phyloP scores from a whole-genome alignment of 1,140 invertebrate species.

The Bombus haemorrhoidalis region DNA sequence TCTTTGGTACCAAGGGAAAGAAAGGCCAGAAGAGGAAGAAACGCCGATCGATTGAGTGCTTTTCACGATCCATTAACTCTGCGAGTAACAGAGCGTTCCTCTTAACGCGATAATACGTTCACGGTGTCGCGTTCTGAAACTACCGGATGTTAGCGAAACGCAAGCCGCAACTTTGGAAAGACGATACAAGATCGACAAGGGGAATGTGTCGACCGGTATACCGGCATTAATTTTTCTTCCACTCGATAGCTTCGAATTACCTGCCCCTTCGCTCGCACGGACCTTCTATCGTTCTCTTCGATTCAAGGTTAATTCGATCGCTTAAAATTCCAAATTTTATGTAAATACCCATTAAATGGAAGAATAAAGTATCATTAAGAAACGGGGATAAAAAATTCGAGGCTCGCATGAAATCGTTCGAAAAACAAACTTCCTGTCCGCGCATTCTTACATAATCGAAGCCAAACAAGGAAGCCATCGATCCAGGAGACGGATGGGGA shows the following conservation, averaged over 20 bases:
- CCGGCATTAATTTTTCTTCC: neutral
- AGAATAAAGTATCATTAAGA: neutral
- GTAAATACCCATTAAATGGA: neutral
- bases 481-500: neutral
- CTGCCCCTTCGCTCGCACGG: too few relatives aligned
- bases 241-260: neutral
- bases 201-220: too few relatives aligned
- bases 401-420: neutral
- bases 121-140: constrained; percentile 41
- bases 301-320: neutral
- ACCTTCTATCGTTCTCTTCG: neutral
- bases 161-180: constrained; percentile 29
- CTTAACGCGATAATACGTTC: constrained; percentile 58
- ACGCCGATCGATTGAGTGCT: constrained; percentile 52
- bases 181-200: constrained; percentile 13
- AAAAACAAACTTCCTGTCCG: neutral
- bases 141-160: constrained; percentile 37
- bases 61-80: constrained; percentile 64
- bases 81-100: constrained; percentile 45
- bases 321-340: neutral
- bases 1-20: neutral
- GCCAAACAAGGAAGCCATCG: neutral
- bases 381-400: neutral
- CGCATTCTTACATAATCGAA: constrained; percentile 26
- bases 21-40: constrained; percentile 13